Conservation (phyloP, 2,888 invertebrate species). For the Acleris literana region DNA sequence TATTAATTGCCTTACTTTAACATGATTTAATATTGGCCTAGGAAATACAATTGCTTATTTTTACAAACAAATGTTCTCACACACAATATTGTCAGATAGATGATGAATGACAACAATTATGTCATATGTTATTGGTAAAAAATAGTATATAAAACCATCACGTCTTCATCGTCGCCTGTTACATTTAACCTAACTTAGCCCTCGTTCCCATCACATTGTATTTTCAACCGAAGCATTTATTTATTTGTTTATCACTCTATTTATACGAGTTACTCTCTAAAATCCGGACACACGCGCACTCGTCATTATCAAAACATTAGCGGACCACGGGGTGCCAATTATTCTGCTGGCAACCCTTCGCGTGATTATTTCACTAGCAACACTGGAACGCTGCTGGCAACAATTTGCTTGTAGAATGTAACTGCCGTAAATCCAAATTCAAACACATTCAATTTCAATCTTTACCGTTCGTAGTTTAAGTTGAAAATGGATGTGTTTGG, state of each 20-base stretch:
- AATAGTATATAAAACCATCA: too few relatives aligned
- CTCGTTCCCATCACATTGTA: conserved; percentile 7
- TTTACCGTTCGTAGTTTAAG: conserved; percentile 47
- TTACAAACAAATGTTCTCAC: too few relatives aligned
- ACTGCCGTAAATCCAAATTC: conserved; percentile 10
- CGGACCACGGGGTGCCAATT: conserved; percentile 80
- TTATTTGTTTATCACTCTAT: conserved; percentile 58
- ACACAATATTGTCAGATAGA: too few relatives aligned
- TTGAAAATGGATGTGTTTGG: background rate
- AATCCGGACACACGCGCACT: conserved; percentile 69
- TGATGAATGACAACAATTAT: too few relatives aligned
- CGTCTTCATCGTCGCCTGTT: too few relatives aligned
- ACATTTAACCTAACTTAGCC: background rate
- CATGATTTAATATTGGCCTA: too few relatives aligned
- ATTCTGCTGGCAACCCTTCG: conserved; percentile 77
- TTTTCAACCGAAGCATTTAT: conserved; percentile 14
- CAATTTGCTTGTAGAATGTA: conserved; percentile 27
- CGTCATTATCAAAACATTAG: conserved; percentile 80
- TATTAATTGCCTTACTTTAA: too few relatives aligned
- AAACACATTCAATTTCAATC: conserved; percentile 40
- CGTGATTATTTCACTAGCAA: conserved; percentile 67
- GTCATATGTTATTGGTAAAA: too few relatives aligned
- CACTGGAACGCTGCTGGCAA: conserved; percentile 69
- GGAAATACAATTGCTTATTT: too few relatives aligned
- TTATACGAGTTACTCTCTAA: conserved; percentile 59